Evolutionary conservation across 2,888 invertebrate genomes (phyloP).

Genomic region (Rhagonycha fulva): DNA sequence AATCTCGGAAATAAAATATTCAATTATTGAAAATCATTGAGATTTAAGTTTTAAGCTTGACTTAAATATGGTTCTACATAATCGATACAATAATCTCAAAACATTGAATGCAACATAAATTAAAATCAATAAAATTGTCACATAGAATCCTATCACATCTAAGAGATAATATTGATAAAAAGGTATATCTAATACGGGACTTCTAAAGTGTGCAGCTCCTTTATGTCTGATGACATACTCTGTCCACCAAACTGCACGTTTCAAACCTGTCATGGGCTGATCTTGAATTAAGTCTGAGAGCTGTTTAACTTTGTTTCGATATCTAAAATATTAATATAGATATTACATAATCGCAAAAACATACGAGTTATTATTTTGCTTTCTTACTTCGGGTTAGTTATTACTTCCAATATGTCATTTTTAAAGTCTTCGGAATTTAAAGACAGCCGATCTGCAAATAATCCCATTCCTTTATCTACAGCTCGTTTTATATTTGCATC

Average conservation of each 20-base stretch:
- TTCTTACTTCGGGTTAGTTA: background rate
- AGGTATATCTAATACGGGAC: background rate
- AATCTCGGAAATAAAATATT: background rate
- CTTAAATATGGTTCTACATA: background rate
- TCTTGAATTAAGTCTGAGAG: background rate
- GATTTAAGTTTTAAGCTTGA: background rate
- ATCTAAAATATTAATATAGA: background rate
- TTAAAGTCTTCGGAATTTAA: background rate
- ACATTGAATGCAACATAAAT: background rate
- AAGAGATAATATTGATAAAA: background rate
- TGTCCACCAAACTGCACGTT: background rate
- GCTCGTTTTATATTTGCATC: background rate
- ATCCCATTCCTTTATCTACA: background rate
- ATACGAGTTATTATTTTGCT: background rate
- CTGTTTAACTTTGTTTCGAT: background rate
- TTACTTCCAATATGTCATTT: background rate
- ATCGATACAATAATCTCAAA: background rate
- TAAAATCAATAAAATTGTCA: background rate
- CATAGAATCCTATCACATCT: background rate
- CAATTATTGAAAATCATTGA: background rate
- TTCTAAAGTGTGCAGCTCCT: background rate
- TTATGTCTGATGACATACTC: background rate
- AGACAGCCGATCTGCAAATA: background rate
- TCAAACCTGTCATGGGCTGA: background rate
- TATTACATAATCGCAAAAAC: background rate